A percentile compares a stretch with the other conserved stretches of the same genome.
These are phyloP conservation scores for Oryzias dopingdopingensis DNA, from an alignment of 2,797 vertebrate species.

Conservation along the genomic window DNA sequence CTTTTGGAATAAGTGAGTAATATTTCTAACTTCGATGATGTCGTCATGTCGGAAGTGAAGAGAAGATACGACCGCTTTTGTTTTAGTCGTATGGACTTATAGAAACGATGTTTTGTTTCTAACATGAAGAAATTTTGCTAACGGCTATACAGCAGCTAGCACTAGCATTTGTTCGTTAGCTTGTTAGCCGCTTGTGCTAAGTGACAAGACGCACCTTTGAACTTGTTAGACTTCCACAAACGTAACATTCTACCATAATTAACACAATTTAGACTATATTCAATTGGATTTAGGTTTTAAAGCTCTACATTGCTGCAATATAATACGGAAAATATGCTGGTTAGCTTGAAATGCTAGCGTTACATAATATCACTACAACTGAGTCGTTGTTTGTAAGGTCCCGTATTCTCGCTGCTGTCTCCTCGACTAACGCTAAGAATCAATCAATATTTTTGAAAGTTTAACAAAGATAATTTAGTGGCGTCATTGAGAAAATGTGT, in stretches of 20 bases:
- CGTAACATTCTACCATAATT: background rate
- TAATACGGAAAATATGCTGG: conserved; percentile 2
- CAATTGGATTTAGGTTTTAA: background rate
- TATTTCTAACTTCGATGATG: too few species aligned
- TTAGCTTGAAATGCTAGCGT: conserved; percentile 46
- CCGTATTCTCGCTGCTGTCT: conserved; percentile 27
- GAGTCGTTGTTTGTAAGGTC: conserved; percentile 47
- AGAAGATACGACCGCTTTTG: conserved; percentile 8
- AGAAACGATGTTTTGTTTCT: conserved; percentile 44
- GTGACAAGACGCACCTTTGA: conserved; percentile 7
- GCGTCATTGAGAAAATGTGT: fast-evolving
- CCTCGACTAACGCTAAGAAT: conserved; percentile 13
- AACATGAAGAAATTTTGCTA: conserved; percentile 44
- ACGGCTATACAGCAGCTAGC: conserved; percentile 49
- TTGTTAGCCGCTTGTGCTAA: conserved; percentile 43
- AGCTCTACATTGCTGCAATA: background rate
- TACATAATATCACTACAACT: conserved; percentile 73
- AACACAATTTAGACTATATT: background rate
- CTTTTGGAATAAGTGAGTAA: conserved; percentile 79
- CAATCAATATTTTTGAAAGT: background rate
- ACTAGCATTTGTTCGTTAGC: conserved; percentile 48
- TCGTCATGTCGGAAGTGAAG: background rate
- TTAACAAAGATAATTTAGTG: background rate
- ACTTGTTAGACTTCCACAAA: background rate
- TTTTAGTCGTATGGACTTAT: conserved; percentile 56